Percentiles rank a stretch among this genome's conserved stretches.
Evolutionary conservation across 2,888 invertebrate genomes (phyloP).

Genomic region (Bedellia somnulentella): DNA sequence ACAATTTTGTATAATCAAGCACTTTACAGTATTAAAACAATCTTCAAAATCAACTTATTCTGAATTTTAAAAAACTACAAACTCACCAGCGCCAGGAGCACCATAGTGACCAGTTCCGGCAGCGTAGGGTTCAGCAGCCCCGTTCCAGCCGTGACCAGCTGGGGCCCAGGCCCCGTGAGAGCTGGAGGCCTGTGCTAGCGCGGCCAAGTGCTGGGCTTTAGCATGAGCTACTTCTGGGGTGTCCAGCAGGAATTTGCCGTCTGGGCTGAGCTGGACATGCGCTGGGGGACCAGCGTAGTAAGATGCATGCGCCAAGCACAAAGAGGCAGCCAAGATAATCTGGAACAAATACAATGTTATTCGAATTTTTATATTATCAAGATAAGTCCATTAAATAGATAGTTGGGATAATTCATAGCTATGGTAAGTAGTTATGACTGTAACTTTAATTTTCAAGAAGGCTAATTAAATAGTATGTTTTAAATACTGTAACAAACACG

Average conservation of each 20-base stretch:
- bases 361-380: neutral
- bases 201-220: conserved; percentile 46
- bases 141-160: conserved; percentile 19
- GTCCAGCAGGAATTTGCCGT: conserved; percentile 57
- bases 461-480: too few species aligned
- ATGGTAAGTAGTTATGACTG: too few species aligned
- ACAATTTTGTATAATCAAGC: too few species aligned
- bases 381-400: too few species aligned
- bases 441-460: too few species aligned
- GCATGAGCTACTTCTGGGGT: conserved; percentile 57
- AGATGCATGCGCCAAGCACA: conserved; percentile 57
- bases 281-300: conserved; percentile 53
- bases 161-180: conserved; percentile 52
- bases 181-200: conserved; percentile 46
- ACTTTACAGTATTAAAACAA: too few species aligned
- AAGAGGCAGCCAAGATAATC: conserved; percentile 50
- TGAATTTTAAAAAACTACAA: too few species aligned
- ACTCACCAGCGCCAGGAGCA: conserved; percentile 45
- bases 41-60: too few species aligned
- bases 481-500: too few species aligned
- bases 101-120: conserved; percentile 33
- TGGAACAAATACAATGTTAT: conserved; percentile 16
- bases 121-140: conserved; percentile 24
- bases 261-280: conserved; percentile 46
- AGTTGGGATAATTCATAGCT: too few species aligned